Percentiles rank a stretch among this genome's conserved stretches.
Conservation (phyloP, 2,888 invertebrate species). For the Catocala sponsa region DNA sequence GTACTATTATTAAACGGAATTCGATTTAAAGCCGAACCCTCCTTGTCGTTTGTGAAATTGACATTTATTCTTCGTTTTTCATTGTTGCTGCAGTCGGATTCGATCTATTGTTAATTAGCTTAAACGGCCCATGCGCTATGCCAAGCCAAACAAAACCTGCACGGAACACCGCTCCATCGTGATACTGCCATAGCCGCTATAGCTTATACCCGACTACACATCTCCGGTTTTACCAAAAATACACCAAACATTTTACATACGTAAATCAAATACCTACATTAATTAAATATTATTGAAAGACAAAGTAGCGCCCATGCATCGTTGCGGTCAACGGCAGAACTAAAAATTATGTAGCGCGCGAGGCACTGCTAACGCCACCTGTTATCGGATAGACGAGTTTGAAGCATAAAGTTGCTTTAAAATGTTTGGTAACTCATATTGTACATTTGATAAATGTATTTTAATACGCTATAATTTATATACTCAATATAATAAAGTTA, state of each 20-base stretch:
- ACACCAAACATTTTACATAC: not conserved
- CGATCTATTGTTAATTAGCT: constrained; percentile 88
- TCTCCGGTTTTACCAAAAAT: no score
- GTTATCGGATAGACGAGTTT: constrained; percentile 71
- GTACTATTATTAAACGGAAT: constrained; percentile 87
- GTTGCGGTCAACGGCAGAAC: constrained; percentile 64
- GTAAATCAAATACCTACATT: constrained; percentile 1
- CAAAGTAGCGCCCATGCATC: constrained; percentile 56
- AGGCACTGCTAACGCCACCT: constrained; percentile 76
- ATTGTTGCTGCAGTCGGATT: constrained; percentile 85
- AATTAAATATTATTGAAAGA: not conserved
- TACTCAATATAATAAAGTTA: no score
- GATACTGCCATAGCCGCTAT: constrained; percentile 38
- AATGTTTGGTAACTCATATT: no score
- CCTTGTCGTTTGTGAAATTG: constrained; percentile 87
- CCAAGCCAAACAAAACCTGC: constrained; percentile 66
- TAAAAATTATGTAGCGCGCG: constrained; percentile 38
- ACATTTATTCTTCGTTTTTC: constrained; percentile 88
- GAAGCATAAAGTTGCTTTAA: not conserved
- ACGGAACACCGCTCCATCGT: constrained; percentile 37
- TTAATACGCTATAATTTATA: no score
- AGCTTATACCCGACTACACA: constrained; percentile 6
- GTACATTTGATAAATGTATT: no score
- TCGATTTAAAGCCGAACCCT: constrained; percentile 87
- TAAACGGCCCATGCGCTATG: constrained; percentile 82